Evolutionary conservation across 2,888 invertebrate species (phyloP), one percentile per base, ranked within the genome.

Genomic region (Nowickia ferox): DNA sequence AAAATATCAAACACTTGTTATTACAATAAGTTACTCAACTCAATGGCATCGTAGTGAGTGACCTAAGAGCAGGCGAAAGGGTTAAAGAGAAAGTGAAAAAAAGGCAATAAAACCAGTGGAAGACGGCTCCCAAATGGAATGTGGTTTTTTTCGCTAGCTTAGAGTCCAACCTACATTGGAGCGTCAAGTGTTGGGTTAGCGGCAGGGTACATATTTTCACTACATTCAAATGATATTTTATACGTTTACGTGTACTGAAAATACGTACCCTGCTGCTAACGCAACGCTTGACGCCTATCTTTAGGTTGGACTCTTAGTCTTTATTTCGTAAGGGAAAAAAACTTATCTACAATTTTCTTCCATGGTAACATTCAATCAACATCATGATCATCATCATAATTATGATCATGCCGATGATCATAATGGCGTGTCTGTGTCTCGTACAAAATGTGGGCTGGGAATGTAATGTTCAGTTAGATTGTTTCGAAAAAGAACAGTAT

Each of bases 61-160:
- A 72, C 22, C 48, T 57, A 55, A 40, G 57, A 66, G n/a, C 22
- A n/a, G 53, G 44, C 51, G 59, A 68, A 68, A 75, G 81, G 74
- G 59, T 71, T 77, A 83, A 78, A 61, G 66, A 84, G 83, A 84
- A 84, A 78, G 83, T 84, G 72, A 84, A 77, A 82, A n/a, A 74
- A 74, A 74, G 38, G 59, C 38, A 72, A 53, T 44, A 66, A 72
- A 82, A 65, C 40, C 38, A 65, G 0, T 53, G 38, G 17, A 59
- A 40, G 38, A 42, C 22, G 59, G 11, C n/a, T 17, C 38, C n/a
- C 59, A 69, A 51, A 61, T 78, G 78, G 69, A 78, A 78, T 78
- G 61, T 61, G 69, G 9, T 48, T 66, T 66, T 30, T 19, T 69
- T 59, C n/a, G 9, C 15, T 46, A 17, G 42, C 1, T 55, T 57